These are phyloP conservation scores for Ormyrus rosae DNA, from an alignment of 2,888 invertebrate species.

Conservation along the genomic window DNA sequence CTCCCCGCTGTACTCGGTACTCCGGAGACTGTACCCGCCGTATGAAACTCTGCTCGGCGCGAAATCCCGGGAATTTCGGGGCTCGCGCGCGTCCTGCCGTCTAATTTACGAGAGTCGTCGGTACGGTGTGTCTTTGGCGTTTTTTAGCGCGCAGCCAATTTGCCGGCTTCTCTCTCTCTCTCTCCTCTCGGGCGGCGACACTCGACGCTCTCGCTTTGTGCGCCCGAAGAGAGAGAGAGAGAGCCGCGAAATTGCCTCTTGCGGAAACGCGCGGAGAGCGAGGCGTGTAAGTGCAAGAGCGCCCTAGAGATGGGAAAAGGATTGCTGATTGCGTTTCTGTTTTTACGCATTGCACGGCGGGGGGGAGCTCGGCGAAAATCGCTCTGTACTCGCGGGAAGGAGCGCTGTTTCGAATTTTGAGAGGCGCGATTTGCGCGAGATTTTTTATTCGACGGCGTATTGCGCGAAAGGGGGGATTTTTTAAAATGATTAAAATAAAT, in stretches of 20 bases:
- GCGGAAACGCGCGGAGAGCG: not conserved
- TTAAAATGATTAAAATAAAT: no score
- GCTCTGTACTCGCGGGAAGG: not conserved
- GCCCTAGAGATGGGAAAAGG: not conserved
- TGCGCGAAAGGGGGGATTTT: no score
- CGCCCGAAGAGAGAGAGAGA: not conserved
- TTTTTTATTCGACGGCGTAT: no score
- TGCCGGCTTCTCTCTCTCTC: slow-evolving; percentile 4
- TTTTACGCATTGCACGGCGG: not conserved
- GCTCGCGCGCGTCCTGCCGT: no score
- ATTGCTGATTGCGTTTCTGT: slow-evolving; percentile 10
- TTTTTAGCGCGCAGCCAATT: slow-evolving; percentile 27
- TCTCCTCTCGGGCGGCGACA: not conserved
- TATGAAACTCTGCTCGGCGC: no score
- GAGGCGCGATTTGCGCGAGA: no score
- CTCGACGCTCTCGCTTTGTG: slow-evolving; percentile 21
- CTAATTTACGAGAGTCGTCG: not conserved
- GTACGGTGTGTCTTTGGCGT: not conserved
- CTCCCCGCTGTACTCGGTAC: no score
- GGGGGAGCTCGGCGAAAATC: not conserved
- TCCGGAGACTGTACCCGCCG: no score
- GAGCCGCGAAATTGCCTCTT: slow-evolving; percentile 15
- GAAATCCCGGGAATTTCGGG: no score
- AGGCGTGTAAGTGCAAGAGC: not conserved
- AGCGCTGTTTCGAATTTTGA: not conserved